These are phyloP conservation scores for Melieria picta DNA, from an alignment of 2,888 invertebrate species.

Conservation along the genomic window DNA sequence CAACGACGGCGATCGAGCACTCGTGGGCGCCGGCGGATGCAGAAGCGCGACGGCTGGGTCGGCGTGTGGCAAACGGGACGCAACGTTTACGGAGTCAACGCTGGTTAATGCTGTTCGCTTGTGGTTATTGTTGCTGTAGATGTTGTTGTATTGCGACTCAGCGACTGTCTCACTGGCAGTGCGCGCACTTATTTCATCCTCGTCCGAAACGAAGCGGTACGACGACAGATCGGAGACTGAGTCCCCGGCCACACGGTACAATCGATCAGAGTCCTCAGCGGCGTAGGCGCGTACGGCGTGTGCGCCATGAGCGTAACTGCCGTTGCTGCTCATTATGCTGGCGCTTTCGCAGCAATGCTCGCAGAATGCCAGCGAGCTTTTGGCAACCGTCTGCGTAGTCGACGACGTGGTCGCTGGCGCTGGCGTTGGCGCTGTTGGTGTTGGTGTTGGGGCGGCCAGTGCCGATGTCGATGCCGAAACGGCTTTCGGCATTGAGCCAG, in stretches of 20 bases:
- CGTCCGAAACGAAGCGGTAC: conserved; percentile 62
- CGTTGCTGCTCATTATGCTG: conserved; percentile 30
- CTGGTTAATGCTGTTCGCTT: conserved; percentile 37
- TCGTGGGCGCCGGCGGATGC: conserved; percentile 40
- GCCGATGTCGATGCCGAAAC: conserved; percentile 8
- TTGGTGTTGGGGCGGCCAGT: conserved; percentile 15
- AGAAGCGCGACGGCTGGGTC: conserved; percentile 5
- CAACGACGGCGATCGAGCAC: conserved; percentile 19
- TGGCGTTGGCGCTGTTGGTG: conserved; percentile 10
- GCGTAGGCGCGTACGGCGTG: conserved; percentile 9
- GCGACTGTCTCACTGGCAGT: conserved; percentile 32
- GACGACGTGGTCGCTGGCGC: conserved; percentile 36
- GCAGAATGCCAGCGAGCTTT: conserved; percentile 56
- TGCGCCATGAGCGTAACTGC: conserved; percentile 26
- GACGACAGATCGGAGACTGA: conserved; percentile 64
- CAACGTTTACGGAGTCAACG: conserved; percentile 4
- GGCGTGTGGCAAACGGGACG: conserved; percentile 2
- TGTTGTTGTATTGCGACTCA: conserved; percentile 5
- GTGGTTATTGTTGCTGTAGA: conserved; percentile 46
- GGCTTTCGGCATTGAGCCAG: conserved; percentile 3
- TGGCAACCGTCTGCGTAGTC: conserved; percentile 7
- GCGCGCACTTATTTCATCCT: conserved; percentile 52
- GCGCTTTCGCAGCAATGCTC: conserved; percentile 56
- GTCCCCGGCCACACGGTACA: conserved; percentile 53
- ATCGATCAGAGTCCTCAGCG: conserved; percentile 50